phyloP scores from a whole-genome alignment of 2,888 invertebrate genomes.

The Cabera pusaria region DNA sequence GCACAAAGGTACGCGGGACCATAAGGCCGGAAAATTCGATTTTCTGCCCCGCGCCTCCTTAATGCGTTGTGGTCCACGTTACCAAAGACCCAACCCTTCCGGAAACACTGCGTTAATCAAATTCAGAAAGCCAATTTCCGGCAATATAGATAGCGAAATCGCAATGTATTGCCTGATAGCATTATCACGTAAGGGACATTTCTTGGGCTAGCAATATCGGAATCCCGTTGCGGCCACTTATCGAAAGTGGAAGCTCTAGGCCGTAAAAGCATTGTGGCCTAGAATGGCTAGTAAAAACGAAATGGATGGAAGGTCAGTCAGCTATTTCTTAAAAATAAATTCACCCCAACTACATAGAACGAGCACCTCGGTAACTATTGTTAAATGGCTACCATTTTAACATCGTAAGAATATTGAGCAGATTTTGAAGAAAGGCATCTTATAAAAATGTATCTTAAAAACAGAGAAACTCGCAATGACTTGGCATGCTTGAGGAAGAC shows the following conservation, averaged over 20 bases:
- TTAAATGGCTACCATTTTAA: too few relatives aligned
- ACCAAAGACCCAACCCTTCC: constrained; percentile 63
- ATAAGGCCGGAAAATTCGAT: constrained; percentile 76
- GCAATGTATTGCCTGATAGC: constrained; percentile 67
- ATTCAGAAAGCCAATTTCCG: constrained; percentile 71
- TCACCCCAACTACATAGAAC: too few relatives aligned
- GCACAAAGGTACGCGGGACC: constrained; percentile 55
- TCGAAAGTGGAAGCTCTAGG: neutral
- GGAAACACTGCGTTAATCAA: constrained; percentile 71
- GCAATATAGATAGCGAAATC: constrained; percentile 64
- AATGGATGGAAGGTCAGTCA: constrained; percentile 2
- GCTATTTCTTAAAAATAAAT: neutral
- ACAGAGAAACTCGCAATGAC: too few relatives aligned
- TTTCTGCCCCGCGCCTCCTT: constrained; percentile 70
- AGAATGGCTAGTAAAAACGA: constrained; percentile 13
- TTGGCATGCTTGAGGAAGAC: too few relatives aligned
- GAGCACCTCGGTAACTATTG: too few relatives aligned
- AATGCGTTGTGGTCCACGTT: constrained; percentile 61
- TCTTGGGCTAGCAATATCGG: constrained; percentile 28
- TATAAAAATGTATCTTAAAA: too few relatives aligned
- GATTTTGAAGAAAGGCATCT: too few relatives aligned
- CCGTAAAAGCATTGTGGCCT: constrained; percentile 13
- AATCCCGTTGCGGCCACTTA: constrained; percentile 17
- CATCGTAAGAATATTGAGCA: too few relatives aligned
- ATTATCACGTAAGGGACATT: constrained; percentile 44